Conservation (phyloP, 2,113 vertebrate genomes). For the Ptychochromis oligacanthus region DNA sequence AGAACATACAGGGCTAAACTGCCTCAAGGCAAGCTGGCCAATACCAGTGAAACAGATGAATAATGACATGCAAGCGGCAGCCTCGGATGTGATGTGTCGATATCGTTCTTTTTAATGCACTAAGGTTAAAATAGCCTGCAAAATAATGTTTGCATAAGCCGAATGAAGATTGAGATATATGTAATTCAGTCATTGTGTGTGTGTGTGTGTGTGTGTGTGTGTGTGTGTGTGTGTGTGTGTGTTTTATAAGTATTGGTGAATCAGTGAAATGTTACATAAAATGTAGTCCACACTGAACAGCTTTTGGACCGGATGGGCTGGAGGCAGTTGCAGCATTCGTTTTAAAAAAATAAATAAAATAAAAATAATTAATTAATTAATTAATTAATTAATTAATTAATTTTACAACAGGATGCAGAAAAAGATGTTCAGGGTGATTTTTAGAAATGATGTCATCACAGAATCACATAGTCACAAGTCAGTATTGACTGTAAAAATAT, state of each 20-base stretch:
- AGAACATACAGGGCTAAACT: slow-evolving; percentile 23
- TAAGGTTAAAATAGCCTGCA: background rate
- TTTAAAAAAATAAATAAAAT: too few relatives aligned
- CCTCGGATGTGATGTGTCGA: slow-evolving; percentile 41
- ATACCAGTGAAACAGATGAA: slow-evolving; percentile 12
- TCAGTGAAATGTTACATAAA: background rate
- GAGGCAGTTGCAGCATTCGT: too few relatives aligned
- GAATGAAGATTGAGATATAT: background rate
- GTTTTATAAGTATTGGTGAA: background rate
- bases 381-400: too few relatives aligned
- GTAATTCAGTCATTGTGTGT: background rate
- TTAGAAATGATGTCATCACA: too few relatives aligned
- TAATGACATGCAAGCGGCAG: slow-evolving; percentile 39
- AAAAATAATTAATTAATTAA: too few relatives aligned
- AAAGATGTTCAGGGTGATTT: background rate
- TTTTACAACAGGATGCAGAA: background rate
- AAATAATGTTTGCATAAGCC: background rate
- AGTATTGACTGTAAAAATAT: too few relatives aligned
- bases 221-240: too few relatives aligned
- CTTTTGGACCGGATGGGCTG: background rate
- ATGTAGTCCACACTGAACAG: background rate
- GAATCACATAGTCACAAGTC: too few relatives aligned
- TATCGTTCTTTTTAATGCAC: slow-evolving; percentile 19
- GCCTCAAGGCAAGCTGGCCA: slow-evolving; percentile 43
- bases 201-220: background rate